Evolutionary conservation across 1,140 invertebrate genomes (phyloP).

Genomic region (Sitodiplosis mosellana): DNA sequence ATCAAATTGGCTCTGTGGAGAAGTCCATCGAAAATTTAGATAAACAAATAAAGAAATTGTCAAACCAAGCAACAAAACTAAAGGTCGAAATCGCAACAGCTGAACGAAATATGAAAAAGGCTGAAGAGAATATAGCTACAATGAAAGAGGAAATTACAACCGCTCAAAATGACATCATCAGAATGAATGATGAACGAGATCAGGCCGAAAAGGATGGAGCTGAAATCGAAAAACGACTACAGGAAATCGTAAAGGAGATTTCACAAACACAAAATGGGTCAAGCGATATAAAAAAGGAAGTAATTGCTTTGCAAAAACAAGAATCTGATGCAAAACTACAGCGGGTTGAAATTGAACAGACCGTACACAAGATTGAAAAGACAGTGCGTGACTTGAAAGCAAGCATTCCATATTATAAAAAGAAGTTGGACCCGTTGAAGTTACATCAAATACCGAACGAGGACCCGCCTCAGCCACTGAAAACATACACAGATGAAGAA

Average conservation of each 20-base stretch:
- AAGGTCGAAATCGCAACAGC: constrained; percentile 70
- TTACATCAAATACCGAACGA: constrained; percentile 49
- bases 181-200: constrained; percentile 36
- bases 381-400: constrained; percentile 41
- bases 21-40: constrained; percentile 45
- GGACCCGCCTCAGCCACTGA: constrained; percentile 30
- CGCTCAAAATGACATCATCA: constrained; percentile 37
- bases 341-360: constrained; percentile 58
- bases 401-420: constrained; percentile 31
- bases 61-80: constrained; percentile 50
- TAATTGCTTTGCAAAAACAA: constrained; percentile 35
- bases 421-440: constrained; percentile 36
- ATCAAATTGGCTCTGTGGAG: constrained; percentile 50
- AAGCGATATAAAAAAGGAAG: constrained; percentile 37
- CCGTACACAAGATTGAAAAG: constrained; percentile 43
- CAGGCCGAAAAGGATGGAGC: constrained; percentile 35
- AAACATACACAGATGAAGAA: constrained; percentile 45
- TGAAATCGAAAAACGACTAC: constrained; percentile 17
- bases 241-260: constrained; percentile 28
- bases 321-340: constrained; percentile 48
- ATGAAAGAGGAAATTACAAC: constrained; percentile 49
- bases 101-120: constrained; percentile 56
- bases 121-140: constrained; percentile 45
- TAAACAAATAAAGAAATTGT: constrained; percentile 51
- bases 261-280: constrained; percentile 32